Evolutionary conservation across 2,113 vertebrate genomes (phyloP).

Genomic region (Chaetura pelagica): DNA sequence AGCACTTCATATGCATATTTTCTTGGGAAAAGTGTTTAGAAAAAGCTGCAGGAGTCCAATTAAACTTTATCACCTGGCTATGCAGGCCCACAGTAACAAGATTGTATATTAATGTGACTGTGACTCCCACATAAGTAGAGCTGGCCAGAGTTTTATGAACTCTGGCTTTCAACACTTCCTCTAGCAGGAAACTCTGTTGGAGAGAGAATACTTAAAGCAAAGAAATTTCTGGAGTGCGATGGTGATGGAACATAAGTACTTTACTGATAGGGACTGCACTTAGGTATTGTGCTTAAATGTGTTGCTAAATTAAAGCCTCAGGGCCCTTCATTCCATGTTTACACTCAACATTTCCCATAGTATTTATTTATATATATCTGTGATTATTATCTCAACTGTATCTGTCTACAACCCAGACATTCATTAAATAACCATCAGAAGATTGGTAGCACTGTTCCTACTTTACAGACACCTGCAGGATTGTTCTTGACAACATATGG

Average conservation of each 20-base stretch:
- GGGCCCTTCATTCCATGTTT: not conserved
- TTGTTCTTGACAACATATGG: not conserved
- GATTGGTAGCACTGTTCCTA: not conserved
- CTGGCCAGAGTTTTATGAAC: not conserved
- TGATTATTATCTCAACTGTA: not conserved
- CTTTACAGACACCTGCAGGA: not conserved
- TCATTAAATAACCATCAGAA: not conserved
- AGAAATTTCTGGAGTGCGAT: not conserved
- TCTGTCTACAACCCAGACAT: not conserved
- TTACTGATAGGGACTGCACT: not conserved
- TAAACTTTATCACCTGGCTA: conserved; percentile 32
- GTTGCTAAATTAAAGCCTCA: not conserved
- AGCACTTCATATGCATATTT: conserved; percentile 2
- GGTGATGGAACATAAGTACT: not conserved
- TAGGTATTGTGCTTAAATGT: not conserved
- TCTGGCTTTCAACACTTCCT: not conserved
- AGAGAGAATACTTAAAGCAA: not conserved
- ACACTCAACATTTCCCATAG: not conserved
- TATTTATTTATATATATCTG: not conserved
- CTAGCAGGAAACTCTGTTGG: not conserved
- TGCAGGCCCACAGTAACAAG: not conserved
- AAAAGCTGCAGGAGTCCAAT: conserved; percentile 46
- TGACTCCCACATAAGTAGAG: not conserved
- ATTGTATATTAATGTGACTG: not conserved
- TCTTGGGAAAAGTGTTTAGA: not conserved